Evolutionary conservation across 1,140 invertebrate species (phyloP), one percentile per base, ranked within the genome.

Genomic region (Homalodisca vitripennis): DNA sequence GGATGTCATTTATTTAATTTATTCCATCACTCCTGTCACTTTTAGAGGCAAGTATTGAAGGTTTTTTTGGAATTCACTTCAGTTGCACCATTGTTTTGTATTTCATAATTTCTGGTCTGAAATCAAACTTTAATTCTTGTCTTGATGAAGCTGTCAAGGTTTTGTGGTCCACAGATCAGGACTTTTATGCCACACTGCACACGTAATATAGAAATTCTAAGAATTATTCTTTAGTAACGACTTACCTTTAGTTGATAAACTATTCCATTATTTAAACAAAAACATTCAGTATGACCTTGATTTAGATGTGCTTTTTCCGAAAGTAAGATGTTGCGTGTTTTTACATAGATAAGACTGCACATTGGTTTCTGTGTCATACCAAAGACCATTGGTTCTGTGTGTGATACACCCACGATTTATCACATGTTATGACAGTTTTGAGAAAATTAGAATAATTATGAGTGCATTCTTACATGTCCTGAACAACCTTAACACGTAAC

Each of bases 341-440:
- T n/a, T 22, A 51, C 48, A 20, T n/a, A n/a, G 48, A 51, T 3
- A 51, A 51, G n/a, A 51, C 48, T 51, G 48, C n/a, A n/a, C 48
- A 14, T 51, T 51, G n/a, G n/a, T 51, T 51, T 51, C n/a, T 14
- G 48, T 14, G 22, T 51, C 48, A 51, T 51, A 51, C 6, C 48
- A 6, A 51, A n/a, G n/a, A n/a, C n/a, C n/a, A n/a, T n/a, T n/a
- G n/a, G n/a, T n/a, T n/a, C n/a, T n/a, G n/a, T n/a, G n/a, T n/a
- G n/a, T n/a, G n/a, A n/a, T n/a, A n/a, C n/a, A n/a, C 48, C n/a
- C 48, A n/a, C 48, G 48, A 51, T 22, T 51, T 22, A 51, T 51
- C 48, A 51, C 3, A 51, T 20, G 48, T 51, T 51, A 51, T 51
- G 22, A 51, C 48, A 20, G 48, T 51, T 51, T 51, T 51, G 48